Conservation (phyloP, 2,113 vertebrate species). For the Piaya cayana region DNA sequence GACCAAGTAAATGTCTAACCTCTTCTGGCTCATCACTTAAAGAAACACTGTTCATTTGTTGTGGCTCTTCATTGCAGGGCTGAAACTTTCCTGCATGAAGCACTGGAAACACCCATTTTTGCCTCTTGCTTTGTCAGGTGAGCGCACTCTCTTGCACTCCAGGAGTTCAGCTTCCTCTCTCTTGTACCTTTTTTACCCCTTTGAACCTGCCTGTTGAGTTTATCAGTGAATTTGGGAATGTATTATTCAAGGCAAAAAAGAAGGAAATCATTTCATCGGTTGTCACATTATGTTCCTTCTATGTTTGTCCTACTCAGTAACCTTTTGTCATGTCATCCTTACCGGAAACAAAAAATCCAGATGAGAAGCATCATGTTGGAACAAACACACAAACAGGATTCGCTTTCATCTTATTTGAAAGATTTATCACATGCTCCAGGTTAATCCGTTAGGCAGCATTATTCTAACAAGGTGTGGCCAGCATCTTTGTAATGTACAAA, state of each 20-base stretch:
- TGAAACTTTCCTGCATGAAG: not conserved
- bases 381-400: not conserved
- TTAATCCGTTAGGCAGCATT: not conserved
- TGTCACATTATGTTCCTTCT: not conserved
- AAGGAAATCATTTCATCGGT: not conserved
- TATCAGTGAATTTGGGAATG: not conserved
- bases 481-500: not conserved
- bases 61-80: not conserved
- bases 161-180: not conserved
- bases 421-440: not conserved
- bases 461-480: not conserved
- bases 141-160: not conserved
- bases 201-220: not conserved
- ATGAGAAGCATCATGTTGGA: not conserved
- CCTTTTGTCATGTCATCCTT: not conserved
- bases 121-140: not conserved
- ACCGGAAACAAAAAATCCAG: not conserved
- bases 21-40: not conserved
- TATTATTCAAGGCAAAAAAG: not conserved
- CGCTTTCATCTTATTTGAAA: not conserved
- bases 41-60: not conserved
- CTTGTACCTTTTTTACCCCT: not conserved
- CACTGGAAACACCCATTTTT: not conserved
- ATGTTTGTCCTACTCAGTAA: not conserved
- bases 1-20: not conserved